Evolutionary conservation across 2,797 vertebrate species (phyloP).

Genomic region (Pempheris klunzingeri): DNA sequence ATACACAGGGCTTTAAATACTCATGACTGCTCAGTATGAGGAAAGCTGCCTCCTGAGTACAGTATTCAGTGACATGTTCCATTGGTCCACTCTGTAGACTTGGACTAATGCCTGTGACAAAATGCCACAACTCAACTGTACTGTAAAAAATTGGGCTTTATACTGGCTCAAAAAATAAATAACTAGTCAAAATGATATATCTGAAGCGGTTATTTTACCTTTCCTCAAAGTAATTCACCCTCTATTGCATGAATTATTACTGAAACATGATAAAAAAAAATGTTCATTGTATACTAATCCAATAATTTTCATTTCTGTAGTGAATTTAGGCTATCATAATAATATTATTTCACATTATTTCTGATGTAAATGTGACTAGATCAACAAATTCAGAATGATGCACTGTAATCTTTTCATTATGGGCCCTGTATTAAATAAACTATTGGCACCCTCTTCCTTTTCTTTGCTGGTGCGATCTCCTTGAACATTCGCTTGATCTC

Average conservation of each 20-base stretch:
- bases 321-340: too few species aligned
- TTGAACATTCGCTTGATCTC: background rate
- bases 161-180: background rate
- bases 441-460: background rate
- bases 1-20: slow-evolving; percentile 22
- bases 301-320: too few species aligned
- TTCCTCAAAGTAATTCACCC: background rate
- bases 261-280: too few species aligned
- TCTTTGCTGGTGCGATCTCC: background rate
- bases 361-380: background rate
- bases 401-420: background rate
- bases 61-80: background rate
- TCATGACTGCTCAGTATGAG: too few species aligned
- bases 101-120: background rate
- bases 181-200: too few species aligned
- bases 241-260: too few species aligned
- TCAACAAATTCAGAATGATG: slow-evolving; percentile 1
- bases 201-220: background rate
- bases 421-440: background rate
- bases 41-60: background rate
- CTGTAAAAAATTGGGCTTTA: background rate
- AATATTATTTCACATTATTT: background rate
- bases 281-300: too few species aligned
- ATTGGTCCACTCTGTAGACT: background rate
- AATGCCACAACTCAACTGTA: background rate